Evolutionary conservation across 92 coral and sea anemone species (phyloP).

Genomic region (Zoanthus sociatus): DNA sequence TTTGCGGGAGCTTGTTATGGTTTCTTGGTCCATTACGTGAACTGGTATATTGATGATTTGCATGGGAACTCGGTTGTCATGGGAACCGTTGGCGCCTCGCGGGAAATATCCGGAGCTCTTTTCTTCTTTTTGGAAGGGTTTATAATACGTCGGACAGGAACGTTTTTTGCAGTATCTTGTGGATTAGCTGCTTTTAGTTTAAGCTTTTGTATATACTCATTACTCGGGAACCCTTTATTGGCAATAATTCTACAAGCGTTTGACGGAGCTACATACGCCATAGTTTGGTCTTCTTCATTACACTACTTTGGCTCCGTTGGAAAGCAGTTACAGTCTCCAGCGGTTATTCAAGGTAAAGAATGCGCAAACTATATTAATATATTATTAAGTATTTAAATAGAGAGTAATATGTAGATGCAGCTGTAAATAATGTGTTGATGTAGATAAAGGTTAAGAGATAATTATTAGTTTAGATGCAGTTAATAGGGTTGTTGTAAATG

Average conservation of each 20-base stretch:
- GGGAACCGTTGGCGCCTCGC: slow-evolving; percentile 93
- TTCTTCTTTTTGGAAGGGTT: slow-evolving; percentile 78
- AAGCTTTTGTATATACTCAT: slow-evolving; percentile 1
- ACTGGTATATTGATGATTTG: slow-evolving; percentile 93
- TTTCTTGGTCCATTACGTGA: slow-evolving; percentile 89
- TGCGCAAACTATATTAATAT: neutral
- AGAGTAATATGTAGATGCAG: no score
- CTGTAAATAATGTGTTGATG: neutral
- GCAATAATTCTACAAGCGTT: slow-evolving; percentile 5
- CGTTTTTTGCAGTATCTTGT: slow-evolving; percentile 32
- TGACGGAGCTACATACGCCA: slow-evolving; percentile 9
- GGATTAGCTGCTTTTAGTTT: neutral
- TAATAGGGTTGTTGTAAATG: neutral
- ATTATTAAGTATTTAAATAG: no score
- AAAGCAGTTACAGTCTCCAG: slow-evolving; percentile 19
- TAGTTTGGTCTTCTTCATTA: slow-evolving; percentile 1
- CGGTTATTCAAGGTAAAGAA: slow-evolving; percentile 15
- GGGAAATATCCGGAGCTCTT: slow-evolving; percentile 79
- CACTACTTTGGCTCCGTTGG: neutral
- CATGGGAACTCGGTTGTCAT: slow-evolving; percentile 85
- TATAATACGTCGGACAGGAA: slow-evolving; percentile 74
- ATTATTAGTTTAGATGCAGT: neutral
- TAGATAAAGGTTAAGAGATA: neutral
- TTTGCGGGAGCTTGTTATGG: slow-evolving; percentile 91
- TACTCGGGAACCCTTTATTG: slow-evolving; percentile 11